These are phyloP conservation scores for Agrochola lota DNA, from an alignment of 2,888 invertebrate species.

Conservation along the genomic window DNA sequence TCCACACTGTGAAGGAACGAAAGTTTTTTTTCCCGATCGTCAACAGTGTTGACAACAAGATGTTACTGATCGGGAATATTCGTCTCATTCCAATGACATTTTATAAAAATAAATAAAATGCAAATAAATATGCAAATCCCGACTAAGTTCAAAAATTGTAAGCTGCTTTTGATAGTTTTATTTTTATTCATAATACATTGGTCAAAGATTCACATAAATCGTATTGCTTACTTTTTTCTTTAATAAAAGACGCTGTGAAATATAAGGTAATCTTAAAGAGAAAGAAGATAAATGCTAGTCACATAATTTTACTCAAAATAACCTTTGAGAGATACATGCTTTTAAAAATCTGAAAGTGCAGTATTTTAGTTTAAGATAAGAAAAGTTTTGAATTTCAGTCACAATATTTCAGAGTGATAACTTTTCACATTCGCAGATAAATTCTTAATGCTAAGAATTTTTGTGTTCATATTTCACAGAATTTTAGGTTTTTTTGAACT, in stretches of 20 bases:
- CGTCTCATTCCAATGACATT: too few species aligned
- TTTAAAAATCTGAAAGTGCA: not conserved
- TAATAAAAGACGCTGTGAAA: constrained; percentile 28
- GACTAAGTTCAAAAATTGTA: not conserved
- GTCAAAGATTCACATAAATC: constrained; percentile 14
- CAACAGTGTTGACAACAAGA: too few species aligned
- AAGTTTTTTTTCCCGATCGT: too few species aligned
- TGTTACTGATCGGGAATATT: too few species aligned
- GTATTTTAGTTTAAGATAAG: constrained; percentile 1
- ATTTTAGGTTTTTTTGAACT: not conserved
- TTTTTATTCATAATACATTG: not conserved
- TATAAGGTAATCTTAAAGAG: constrained; percentile 15
- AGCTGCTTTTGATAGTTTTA: not conserved
- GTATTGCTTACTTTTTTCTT: not conserved
- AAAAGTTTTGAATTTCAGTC: constrained; percentile 33
- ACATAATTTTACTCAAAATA: constrained; percentile 16
- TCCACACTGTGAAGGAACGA: too few species aligned
- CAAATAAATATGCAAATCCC: not conserved
- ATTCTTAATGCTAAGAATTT: constrained; percentile 22
- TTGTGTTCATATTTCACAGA: constrained; percentile 10
- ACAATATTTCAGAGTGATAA: constrained; percentile 20
- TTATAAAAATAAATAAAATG: not conserved
- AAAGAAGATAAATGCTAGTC: constrained; percentile 18
- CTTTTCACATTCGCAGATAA: constrained; percentile 33
- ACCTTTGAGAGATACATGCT: not conserved